Conservation (phyloP, 2,888 invertebrate species). For the Tineola bisselliella region DNA sequence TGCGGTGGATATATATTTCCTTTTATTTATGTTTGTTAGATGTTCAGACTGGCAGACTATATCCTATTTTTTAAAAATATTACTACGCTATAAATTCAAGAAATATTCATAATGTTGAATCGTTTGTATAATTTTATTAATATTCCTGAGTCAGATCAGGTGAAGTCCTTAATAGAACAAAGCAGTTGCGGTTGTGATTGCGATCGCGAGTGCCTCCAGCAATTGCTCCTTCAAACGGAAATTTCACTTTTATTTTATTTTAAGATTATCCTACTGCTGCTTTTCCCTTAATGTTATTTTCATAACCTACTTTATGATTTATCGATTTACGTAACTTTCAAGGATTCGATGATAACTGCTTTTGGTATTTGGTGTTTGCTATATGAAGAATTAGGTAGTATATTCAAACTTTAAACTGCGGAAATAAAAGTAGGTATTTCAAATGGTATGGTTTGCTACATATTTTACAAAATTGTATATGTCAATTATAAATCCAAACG, state of each 20-base stretch:
- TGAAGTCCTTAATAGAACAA: neutral
- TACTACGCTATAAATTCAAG: neutral
- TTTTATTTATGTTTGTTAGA: no score
- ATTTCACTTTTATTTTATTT: conserved; percentile 13
- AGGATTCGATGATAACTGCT: neutral
- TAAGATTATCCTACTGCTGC: neutral
- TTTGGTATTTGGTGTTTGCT: neutral
- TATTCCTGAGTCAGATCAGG: neutral
- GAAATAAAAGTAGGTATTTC: neutral
- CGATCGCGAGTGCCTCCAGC: neutral
- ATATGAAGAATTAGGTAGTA: neutral
- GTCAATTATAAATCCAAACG: no score
- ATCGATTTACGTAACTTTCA: conserved; percentile 2
- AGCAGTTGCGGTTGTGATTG: neutral
- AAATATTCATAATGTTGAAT: neutral
- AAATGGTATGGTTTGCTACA: neutral
- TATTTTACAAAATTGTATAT: no score
- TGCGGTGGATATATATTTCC: no score
- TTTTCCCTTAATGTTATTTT: conserved; percentile 2
- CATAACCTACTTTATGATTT: conserved; percentile 8
- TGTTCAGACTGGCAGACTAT: no score
- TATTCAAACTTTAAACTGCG: neutral
- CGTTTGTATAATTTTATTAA: neutral
- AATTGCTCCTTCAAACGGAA: conserved; percentile 11
- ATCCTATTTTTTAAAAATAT: neutral